Evolutionary conservation across 2,113 vertebrate species (phyloP).

Genomic region (Larimichthys crocea): DNA sequence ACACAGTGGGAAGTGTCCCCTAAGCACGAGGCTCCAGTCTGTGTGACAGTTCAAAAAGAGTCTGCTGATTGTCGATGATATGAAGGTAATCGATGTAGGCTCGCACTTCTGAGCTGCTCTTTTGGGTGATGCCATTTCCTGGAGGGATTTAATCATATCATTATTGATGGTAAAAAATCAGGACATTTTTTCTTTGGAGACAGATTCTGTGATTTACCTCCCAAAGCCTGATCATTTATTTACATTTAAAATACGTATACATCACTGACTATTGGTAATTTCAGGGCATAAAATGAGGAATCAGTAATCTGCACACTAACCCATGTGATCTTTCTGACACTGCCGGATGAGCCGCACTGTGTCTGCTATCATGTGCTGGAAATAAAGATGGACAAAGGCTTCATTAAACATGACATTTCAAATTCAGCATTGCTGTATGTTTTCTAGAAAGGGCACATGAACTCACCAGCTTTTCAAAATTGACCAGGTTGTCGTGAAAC

Average conservation of each 20-base stretch:
- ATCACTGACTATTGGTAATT: background rate
- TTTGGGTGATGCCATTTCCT: conserved; percentile 90
- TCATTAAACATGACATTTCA: background rate
- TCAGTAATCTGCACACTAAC: conserved; percentile 76
- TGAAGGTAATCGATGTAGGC: conserved; percentile 91
- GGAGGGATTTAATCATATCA: background rate
- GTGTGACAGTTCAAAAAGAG: conserved; percentile 95
- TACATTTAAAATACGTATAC: background rate
- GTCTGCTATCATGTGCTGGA: conserved; percentile 96
- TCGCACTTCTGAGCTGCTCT: conserved; percentile 92
- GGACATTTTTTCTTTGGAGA: background rate
- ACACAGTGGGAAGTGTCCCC: conserved; percentile 39
- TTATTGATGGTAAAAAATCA: background rate
- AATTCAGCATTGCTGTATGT: background rate
- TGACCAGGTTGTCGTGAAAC: conserved; percentile 97
- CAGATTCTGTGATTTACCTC: background rate
- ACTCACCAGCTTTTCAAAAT: conserved; percentile 98
- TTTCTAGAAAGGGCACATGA: background rate
- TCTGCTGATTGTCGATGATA: conserved; percentile 97
- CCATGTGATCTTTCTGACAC: conserved; percentile 92
- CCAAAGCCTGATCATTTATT: background rate
- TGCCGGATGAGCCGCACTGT: conserved; percentile 91
- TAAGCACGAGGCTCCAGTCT: conserved; percentile 93
- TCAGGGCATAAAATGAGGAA: background rate
- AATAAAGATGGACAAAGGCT: conserved; percentile 26